phyloP scores from a whole-genome alignment of 2,888 invertebrate species.

The Epistrophella euchroma region DNA sequence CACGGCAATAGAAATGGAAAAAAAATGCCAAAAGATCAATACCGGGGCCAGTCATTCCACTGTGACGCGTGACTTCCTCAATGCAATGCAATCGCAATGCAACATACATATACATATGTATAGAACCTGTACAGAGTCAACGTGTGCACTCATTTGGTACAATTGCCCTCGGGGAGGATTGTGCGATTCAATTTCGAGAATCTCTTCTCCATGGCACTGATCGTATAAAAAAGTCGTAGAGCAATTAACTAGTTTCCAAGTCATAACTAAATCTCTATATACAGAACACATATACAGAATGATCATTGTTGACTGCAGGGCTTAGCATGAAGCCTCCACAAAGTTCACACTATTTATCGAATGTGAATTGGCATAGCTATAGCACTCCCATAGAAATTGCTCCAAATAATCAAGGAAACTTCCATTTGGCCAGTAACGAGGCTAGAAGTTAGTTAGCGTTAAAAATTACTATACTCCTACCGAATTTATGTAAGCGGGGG shows the following conservation, averaged over 20 bases:
- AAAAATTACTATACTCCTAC: conserved; percentile 72
- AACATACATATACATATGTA: not conserved
- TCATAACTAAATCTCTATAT: conserved; percentile 60
- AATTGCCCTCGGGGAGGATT: conserved; percentile 15
- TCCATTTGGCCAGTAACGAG: conserved; percentile 70
- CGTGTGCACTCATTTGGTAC: conserved; percentile 33
- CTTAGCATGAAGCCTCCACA: conserved; percentile 36
- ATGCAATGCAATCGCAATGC: conserved; percentile 1
- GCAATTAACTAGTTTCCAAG: conserved; percentile 71
- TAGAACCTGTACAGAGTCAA: conserved; percentile 47
- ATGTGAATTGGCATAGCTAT: conserved; percentile 34
- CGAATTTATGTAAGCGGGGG: conserved; percentile 69
- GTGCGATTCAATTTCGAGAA: conserved; percentile 64
- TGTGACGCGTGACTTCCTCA: conserved; percentile 60
- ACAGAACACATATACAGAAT: not conserved
- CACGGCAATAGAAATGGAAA: conserved; percentile 8
- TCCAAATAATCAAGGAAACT: conserved; percentile 58
- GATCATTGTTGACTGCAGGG: conserved; percentile 44
- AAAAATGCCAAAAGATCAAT: conserved; percentile 47
- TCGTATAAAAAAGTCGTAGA: conserved; percentile 19
- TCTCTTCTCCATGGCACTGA: conserved; percentile 23
- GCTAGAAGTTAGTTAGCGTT: conserved; percentile 71
- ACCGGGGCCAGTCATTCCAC: conserved; percentile 54
- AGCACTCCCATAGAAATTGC: conserved; percentile 21
- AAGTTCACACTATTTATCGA: conserved; percentile 71